Evolutionary conservation across 92 coral and sea anemone species (phyloP).

Genomic region (Porites evermanni): DNA sequence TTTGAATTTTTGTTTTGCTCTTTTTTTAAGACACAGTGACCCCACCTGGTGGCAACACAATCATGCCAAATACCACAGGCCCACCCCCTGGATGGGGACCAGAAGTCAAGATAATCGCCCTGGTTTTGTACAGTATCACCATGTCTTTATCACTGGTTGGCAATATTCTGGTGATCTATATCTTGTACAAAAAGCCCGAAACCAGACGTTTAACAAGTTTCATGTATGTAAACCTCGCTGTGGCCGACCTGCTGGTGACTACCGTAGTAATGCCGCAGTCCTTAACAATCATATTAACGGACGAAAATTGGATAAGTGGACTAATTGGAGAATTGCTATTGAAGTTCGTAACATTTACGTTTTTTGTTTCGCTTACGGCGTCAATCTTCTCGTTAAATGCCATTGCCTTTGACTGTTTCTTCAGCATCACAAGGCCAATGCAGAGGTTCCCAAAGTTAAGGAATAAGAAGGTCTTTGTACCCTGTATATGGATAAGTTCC

Average conservation of each 20-base stretch:
- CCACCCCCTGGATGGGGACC: background rate
- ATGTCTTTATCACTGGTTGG: constrained; percentile 8
- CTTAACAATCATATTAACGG: background rate
- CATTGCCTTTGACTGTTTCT: constrained; percentile 17
- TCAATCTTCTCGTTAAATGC: constrained; percentile 20
- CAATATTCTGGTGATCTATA: constrained; percentile 24
- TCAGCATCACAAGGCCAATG: constrained; percentile 4
- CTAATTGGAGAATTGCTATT: constrained; percentile 1
- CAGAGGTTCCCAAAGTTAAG: constrained; percentile 14
- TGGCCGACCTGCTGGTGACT: constrained; percentile 39
- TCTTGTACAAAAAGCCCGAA: constrained; percentile 19
- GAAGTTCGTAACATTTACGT: background rate
- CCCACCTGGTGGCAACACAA: background rate
- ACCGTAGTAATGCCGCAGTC: constrained; percentile 13
- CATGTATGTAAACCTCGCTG: constrained; percentile 40
- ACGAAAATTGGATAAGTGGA: constrained; percentile 17
- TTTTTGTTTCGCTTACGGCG: constrained; percentile 14
- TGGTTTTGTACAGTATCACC: background rate
- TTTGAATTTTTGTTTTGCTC: background rate
- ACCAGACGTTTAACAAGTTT: constrained; percentile 27
- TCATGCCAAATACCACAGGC: background rate
- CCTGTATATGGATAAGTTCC: constrained; percentile 18
- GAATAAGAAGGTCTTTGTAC: constrained; percentile 3
- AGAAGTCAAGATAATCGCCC: background rate
- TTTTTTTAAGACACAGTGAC: background rate